These are phyloP conservation scores for Caenorhabditis inopinata DNA, from an alignment of 1,140 invertebrate species.

Conservation along the genomic window DNA sequence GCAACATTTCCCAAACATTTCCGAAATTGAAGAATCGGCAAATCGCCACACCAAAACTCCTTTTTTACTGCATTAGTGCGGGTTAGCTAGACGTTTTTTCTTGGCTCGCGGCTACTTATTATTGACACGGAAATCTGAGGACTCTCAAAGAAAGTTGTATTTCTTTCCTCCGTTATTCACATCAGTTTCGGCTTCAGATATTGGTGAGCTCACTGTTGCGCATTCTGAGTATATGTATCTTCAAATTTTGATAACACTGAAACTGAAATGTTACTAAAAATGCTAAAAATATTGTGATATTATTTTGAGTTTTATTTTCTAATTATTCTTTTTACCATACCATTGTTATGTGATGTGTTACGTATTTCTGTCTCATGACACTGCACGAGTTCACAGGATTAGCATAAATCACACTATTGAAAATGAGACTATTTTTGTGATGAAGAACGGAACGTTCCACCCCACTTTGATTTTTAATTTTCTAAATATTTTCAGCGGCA, in stretches of 20 bases:
- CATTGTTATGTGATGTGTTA: background rate
- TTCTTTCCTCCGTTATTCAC: background rate
- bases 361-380: slow-evolving; percentile 3
- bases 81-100: background rate
- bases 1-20: too few relatives aligned
- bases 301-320: background rate
- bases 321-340: background rate
- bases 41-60: too few relatives aligned
- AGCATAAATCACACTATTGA: background rate
- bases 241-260: too few relatives aligned
- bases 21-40: too few relatives aligned
- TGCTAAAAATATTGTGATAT: too few relatives aligned
- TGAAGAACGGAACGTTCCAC: background rate
- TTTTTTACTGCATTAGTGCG: too few relatives aligned
- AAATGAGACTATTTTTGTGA: slow-evolving; percentile 22
- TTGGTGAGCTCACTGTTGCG: background rate
- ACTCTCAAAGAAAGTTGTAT: background rate
- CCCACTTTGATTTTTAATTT: background rate
- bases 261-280: too few relatives aligned
- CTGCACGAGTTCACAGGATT: background rate
- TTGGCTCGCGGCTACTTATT: background rate
- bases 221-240: too few relatives aligned
- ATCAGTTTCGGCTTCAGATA: background rate
- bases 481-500: background rate
- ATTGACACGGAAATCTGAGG: slow-evolving; percentile 31